A percentile compares a stretch with the other conserved stretches of the same genome.
These are phyloP conservation scores for Mesitornis unicolor DNA, from an alignment of 2,113 vertebrate species.

Conservation along the genomic window DNA sequence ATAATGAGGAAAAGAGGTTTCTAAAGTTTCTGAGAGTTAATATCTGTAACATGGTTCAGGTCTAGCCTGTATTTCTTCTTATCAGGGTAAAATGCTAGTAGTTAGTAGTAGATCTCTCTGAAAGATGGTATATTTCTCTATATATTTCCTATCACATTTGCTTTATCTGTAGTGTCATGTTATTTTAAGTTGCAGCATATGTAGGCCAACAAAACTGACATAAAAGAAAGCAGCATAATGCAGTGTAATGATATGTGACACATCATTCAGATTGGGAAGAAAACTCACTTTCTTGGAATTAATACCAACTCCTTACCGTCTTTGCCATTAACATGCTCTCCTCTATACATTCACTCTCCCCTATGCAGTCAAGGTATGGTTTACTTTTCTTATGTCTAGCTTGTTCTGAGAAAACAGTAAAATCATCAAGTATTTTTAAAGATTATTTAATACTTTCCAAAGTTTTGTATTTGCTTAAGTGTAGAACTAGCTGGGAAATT, in stretches of 20 bases:
- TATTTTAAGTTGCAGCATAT: slow-evolving; percentile 53
- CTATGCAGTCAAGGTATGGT: background rate
- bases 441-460: background rate
- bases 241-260: slow-evolving; percentile 34
- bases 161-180: slow-evolving; percentile 22
- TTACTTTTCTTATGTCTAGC: background rate
- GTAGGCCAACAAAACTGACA: slow-evolving; percentile 54
- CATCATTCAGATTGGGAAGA: background rate
- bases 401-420: background rate
- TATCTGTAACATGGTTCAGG: background rate
- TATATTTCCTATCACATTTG: background rate
- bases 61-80: background rate
- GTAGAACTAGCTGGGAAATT: background rate
- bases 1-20: background rate
- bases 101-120: background rate
- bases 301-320: background rate
- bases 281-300: background rate
- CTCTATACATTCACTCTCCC: accelerated
- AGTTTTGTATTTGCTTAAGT: background rate
- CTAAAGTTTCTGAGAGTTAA: background rate
- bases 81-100: background rate
- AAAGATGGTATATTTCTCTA: background rate
- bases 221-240: background rate
- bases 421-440: background rate
- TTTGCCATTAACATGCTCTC: background rate